phyloP scores from a whole-genome alignment of 2,797 vertebrate species.

The Pyrocephalus nanus region DNA sequence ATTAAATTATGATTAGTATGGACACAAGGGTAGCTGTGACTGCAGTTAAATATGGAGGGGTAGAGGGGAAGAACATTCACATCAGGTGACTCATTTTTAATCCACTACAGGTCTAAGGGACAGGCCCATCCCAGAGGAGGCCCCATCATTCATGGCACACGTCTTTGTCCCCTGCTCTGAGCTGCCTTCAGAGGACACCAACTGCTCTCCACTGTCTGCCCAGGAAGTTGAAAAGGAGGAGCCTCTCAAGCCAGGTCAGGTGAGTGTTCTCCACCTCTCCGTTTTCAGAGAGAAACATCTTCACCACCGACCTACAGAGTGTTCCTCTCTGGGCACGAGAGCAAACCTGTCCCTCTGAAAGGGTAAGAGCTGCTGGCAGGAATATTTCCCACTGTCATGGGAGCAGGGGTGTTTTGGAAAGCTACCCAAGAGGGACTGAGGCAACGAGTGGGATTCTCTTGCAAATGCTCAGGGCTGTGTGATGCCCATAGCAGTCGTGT shows the following conservation, averaged over 20 bases:
- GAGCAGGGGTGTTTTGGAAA: neutral
- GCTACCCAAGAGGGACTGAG: neutral
- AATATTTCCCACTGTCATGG: neutral
- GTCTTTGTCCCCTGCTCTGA: neutral
- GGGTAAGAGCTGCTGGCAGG: neutral
- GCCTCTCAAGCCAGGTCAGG: neutral
- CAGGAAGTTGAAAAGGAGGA: neutral
- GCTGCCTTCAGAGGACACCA: neutral
- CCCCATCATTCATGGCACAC: fast-evolving
- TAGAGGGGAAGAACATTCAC: neutral
- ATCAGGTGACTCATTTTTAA: neutral
- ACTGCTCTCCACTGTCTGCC: neutral
- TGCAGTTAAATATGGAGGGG: slow-evolving; percentile 54
- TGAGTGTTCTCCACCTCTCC: neutral
- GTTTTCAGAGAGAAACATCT: neutral
- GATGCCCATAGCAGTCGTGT: neutral
- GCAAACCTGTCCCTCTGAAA: neutral
- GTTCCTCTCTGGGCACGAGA: neutral
- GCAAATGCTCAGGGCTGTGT: neutral
- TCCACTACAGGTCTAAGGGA: neutral
- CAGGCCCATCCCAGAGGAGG: neutral
- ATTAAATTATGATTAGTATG: slow-evolving; percentile 75
- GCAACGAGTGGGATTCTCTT: neutral
- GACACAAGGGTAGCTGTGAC: slow-evolving; percentile 69
- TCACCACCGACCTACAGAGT: neutral